These are phyloP conservation scores for Pammene fasciana DNA, from an alignment of 2,888 invertebrate species.

Conservation along the genomic window DNA sequence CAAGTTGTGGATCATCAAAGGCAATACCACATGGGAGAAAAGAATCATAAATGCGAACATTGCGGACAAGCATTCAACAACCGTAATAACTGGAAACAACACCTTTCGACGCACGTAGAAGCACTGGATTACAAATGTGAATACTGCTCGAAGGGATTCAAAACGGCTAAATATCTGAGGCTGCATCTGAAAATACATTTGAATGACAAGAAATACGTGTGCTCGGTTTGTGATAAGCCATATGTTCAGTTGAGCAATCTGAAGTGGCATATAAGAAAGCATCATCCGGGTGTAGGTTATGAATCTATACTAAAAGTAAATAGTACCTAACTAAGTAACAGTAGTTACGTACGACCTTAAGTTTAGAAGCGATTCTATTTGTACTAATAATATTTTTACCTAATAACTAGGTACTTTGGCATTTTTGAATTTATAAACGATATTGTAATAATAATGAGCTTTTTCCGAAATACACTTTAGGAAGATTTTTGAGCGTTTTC, in stretches of 20 bases:
- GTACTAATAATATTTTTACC: too few relatives aligned
- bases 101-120: conserved; percentile 8
- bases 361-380: too few relatives aligned
- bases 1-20: conserved; percentile 28
- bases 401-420: too few relatives aligned
- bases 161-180: conserved; percentile 6
- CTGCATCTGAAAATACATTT: conserved; percentile 33
- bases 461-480: too few relatives aligned
- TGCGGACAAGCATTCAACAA: conserved; percentile 9
- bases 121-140: conserved; percentile 14
- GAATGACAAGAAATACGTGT: conserved; percentile 32
- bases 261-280: conserved; percentile 47
- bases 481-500: too few relatives aligned
- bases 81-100: neutral
- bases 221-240: conserved; percentile 43
- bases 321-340: too few relatives aligned
- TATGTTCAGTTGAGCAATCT: conserved; percentile 38
- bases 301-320: neutral
- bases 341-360: too few relatives aligned
- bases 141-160: conserved; percentile 24
- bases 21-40: conserved; percentile 31
- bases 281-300: conserved; percentile 12
- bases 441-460: too few relatives aligned
- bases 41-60: conserved; percentile 6
- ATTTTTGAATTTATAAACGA: too few relatives aligned